Evolutionary conservation across 2,888 invertebrate genomes (phyloP).

Genomic region (Terebella lapidaria): DNA sequence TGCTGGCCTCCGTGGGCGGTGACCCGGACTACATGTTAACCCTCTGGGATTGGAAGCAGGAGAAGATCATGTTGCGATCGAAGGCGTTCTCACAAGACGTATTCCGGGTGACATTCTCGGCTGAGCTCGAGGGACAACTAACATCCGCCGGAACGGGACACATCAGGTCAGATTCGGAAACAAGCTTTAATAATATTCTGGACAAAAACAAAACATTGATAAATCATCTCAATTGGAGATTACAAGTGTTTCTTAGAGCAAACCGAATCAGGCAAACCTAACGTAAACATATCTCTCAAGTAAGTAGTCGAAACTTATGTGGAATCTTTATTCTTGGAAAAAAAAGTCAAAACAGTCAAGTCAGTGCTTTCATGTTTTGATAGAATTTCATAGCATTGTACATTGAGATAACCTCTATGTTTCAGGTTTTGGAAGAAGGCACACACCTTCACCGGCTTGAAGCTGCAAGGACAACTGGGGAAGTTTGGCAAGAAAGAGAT

Average conservation of each 20-base stretch:
- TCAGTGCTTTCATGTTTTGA: no score
- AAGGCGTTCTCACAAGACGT: constrained; percentile 81
- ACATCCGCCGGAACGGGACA: constrained; percentile 67
- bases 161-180: constrained; percentile 51
- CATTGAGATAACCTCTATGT: no score
- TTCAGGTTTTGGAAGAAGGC: constrained; percentile 91
- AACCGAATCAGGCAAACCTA: no score
- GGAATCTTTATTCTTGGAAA: no score
- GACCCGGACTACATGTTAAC: constrained; percentile 83
- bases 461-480: constrained; percentile 81
- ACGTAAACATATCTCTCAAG: no score
- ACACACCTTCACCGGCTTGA: constrained; percentile 82
- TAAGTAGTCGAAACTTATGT: no score
- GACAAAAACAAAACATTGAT: no score
- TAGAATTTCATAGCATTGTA: no score
- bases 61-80: constrained; percentile 70
- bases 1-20: constrained; percentile 77
- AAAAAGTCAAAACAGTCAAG: no score
- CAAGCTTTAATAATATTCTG: not conserved
- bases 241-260: no score
- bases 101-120: constrained; percentile 74
- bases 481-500: constrained; percentile 89
- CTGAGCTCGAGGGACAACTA: constrained; percentile 72
- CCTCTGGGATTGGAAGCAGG: constrained; percentile 81
- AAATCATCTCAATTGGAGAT: no score